Conservation (phyloP, 1,140 invertebrate species). For the Meteorus sp. region DNA sequence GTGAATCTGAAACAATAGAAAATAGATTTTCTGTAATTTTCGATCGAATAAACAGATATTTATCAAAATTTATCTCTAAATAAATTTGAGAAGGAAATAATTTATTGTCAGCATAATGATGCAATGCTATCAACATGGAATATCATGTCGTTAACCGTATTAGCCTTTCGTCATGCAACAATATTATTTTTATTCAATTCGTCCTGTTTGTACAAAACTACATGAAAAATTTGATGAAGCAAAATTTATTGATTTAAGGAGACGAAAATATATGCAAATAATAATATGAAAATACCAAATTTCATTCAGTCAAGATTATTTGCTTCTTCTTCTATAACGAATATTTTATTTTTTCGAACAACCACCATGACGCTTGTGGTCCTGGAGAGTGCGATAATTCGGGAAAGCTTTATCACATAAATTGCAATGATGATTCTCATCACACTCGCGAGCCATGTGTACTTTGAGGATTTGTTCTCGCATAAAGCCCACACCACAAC, state of each 20-base stretch:
- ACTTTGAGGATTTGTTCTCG: constrained; percentile 2
- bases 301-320: no score
- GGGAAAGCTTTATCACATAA: background rate
- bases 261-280: no score
- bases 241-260: no score
- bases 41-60: background rate
- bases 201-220: no score
- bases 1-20: constrained; percentile 14
- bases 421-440: background rate
- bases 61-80: background rate
- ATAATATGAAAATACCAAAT: no score
- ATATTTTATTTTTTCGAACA: background rate
- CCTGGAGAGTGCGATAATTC: background rate
- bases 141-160: no score
- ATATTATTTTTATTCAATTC: no score
- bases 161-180: no score
- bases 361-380: background rate
- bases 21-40: background rate
- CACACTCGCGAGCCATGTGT: constrained; percentile 7
- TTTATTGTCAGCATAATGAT: no score
- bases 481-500: constrained; percentile 1
- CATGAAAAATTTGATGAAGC: no score
- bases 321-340: background rate
- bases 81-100: no score
- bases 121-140: no score